Evolutionary conservation across 2,113 vertebrate species (phyloP), one percentile per base, ranked within the genome.

Genomic region (Vidua chalybeata): DNA sequence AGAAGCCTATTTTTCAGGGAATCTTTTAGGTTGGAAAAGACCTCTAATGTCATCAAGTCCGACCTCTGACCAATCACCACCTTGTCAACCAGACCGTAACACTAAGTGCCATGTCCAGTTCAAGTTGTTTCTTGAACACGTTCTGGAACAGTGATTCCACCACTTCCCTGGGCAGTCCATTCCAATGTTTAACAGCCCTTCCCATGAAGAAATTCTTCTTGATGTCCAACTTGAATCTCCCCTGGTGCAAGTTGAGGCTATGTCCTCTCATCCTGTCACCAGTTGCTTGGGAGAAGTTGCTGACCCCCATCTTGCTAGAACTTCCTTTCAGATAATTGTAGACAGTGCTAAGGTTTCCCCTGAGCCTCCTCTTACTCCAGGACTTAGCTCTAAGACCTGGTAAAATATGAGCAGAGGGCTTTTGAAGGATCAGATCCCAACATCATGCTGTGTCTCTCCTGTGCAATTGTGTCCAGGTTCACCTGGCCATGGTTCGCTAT

Each of bases 401-500:
- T 87, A 6, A 46, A 68, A 33, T 21, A 2, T 11, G 19, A 28
- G 23, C n/a, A 63, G 14, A 39, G 13, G 33, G 54, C 20, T 64
- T 90, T 49, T 48, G 84, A 48, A 78, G 39, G 90, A 14, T 45
- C 30, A 43, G 37, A 39, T 66, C 43, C 30, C 5, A 31, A 0
- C 11, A 35, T 64, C 45, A 24, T 21, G 3, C 11, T 51, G 41
- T 28, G 22, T 72, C 14, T 87, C n/a, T 61, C 7, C 26, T 93
- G 52, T 76, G 18, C n/a, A 22, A 37, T 56, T 86, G n/a, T 84
- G 43, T 46, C 28, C 62, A 99, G 99, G 99, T 99, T 45, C 99
- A 99, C 93, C 95, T 99, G 96, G 99, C 99, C 67, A 98, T 99
- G 99, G 99, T 99, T 71, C 98, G 98, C 31, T 99, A 99, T 94